Evolutionary conservation across 2,113 vertebrate species (phyloP).

Genomic region (Pelecanus crispus): DNA sequence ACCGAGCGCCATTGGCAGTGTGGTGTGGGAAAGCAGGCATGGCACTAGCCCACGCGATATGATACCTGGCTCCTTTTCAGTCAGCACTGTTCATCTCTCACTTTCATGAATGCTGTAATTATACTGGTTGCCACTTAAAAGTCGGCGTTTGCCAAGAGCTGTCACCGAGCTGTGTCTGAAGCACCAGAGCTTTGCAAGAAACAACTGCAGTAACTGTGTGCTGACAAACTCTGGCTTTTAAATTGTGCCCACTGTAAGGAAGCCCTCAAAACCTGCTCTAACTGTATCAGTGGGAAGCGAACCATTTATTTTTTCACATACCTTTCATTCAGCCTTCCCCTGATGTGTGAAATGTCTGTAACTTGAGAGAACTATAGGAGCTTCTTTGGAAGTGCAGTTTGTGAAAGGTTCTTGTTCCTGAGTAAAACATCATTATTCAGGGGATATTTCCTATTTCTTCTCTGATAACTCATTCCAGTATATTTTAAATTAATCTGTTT

Average conservation of each 20-base stretch:
- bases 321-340: not conserved
- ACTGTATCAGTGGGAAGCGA: not conserved
- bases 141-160: not conserved
- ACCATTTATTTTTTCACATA: not conserved
- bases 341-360: not conserved
- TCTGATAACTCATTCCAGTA: not conserved
- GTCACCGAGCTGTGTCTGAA: not conserved
- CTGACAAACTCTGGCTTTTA: not conserved
- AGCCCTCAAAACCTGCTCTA: not conserved
- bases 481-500: constrained; percentile 2
- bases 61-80: constrained; percentile 6
- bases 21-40: not conserved
- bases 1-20: accelerated
- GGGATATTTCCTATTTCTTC: not conserved
- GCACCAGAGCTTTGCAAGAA: not conserved
- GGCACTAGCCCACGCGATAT: accelerated
- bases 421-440: not conserved
- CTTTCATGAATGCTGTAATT: not conserved
- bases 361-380: not conserved
- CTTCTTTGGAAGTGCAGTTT: not conserved
- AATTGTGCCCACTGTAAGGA: not conserved
- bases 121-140: not conserved
- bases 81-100: not conserved
- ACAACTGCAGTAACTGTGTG: not conserved
- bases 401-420: not conserved